Base-by-base conservation (phyloP, 2,888 invertebrate species). In the Acleris literana region DNA sequence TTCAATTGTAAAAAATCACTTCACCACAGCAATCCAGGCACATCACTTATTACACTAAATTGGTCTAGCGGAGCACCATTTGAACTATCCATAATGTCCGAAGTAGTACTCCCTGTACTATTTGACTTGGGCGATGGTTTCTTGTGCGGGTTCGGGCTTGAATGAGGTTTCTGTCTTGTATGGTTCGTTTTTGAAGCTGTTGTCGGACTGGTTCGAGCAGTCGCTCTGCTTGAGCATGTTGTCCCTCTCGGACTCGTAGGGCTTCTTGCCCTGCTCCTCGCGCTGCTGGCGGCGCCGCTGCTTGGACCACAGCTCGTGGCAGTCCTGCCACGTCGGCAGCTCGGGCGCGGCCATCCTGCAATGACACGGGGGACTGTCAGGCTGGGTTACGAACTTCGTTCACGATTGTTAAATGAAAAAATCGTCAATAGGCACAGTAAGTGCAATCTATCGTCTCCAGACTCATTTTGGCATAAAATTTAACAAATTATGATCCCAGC, bases 221-320 rank as follows among this genome's bases (percentile, higher is more conserved):
- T 80, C 79, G 52, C 74, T 77, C 63, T 72, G 75, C 63, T 80
- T 80, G 71, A 74, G 75, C 69, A 78, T 75, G 64, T 75, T 79
- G 63, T 77, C 76, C 53, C 80, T 74, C n/a, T 72, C 68, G 69
- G 71, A 73, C 16, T 71, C 71, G 68, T 75, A 78, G 5, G 73
- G 69, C 63, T 79, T 80, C 18, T 64, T 64, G 52, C 52, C 43
- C 33, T 65, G 60, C 77, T 95, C 95, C 81, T 97, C 97, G 53
- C 96, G 94, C 81, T 97, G 94, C 84, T 97, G 97, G 39, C 95
- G 93, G 75, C 98, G 95, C n/a, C 98, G 95, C 84, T 97, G 97
- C 90, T 99, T 99, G 78, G 98, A 98, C 99, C 99, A 99, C 82
- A 99, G 94, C 89, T 99, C 99, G 92, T 99, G 99, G 85, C 99